Evolutionary conservation across 2,888 invertebrate genomes (phyloP).

Genomic region (Linyphia triangularis): DNA sequence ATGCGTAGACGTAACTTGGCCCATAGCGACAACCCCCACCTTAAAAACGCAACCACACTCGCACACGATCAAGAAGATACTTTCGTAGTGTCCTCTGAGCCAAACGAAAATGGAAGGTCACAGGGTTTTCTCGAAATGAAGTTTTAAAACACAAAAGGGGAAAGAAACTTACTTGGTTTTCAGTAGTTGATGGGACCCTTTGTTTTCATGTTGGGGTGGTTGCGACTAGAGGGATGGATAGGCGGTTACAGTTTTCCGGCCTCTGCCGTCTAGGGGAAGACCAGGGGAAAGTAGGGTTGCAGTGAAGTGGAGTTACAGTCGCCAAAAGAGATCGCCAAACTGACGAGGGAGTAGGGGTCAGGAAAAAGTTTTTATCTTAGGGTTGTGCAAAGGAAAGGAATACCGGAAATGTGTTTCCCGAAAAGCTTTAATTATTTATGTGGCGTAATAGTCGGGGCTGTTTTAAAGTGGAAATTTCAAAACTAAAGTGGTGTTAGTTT

Average conservation of each 20-base stretch:
- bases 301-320: conserved; percentile 42
- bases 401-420: background rate
- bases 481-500: too few relatives aligned
- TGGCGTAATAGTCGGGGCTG: background rate
- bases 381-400: background rate
- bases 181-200: conserved; percentile 26
- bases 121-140: background rate
- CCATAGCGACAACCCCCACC: too few relatives aligned
- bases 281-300: conserved; percentile 23
- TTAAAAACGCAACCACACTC: too few relatives aligned
- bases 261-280: conserved; percentile 39
- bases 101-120: background rate
- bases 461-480: too few relatives aligned
- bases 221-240: conserved; percentile 23
- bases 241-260: conserved; percentile 47
- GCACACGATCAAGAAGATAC: background rate
- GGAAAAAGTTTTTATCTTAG: conserved; percentile 19
- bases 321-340: conserved; percentile 58
- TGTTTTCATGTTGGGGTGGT: conserved; percentile 28
- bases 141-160: background rate
- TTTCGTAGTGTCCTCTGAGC: background rate
- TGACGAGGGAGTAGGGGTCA: background rate
- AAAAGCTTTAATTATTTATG: background rate
- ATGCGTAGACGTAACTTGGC: background rate
- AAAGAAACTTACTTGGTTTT: conserved; percentile 34